These are phyloP conservation scores for Heliconius hewitsoni DNA, from an alignment of 1,140 invertebrate genomes.

Conservation along the genomic window DNA sequence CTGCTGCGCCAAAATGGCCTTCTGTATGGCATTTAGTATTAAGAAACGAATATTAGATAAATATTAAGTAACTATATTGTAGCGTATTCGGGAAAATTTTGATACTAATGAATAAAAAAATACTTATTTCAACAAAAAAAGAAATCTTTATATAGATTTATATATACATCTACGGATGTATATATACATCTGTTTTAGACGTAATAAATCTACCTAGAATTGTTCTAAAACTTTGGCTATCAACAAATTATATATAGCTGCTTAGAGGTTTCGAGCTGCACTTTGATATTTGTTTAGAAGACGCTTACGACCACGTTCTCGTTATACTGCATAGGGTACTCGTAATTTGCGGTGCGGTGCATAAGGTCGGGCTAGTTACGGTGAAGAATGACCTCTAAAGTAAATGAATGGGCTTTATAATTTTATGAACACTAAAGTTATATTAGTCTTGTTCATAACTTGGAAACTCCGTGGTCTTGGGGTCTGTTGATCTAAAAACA, in stretches of 20 bases:
- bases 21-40: too few species aligned
- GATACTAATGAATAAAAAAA: too few species aligned
- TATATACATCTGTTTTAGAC: background rate
- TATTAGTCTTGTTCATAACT: background rate
- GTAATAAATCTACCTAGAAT: background rate
- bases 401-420: background rate
- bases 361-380: constrained; percentile 4
- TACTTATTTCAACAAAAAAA: too few species aligned
- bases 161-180: too few species aligned
- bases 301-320: background rate
- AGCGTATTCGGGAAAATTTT: too few species aligned
- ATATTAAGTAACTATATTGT: too few species aligned
- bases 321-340: background rate
- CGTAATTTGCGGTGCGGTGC: background rate
- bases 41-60: too few species aligned
- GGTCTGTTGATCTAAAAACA: too few species aligned
- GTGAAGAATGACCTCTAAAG: background rate
- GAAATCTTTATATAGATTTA: background rate
- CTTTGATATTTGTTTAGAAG: background rate
- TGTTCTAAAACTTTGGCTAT: background rate
- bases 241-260: background rate
- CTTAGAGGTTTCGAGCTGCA: background rate
- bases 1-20: too few species aligned
- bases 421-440: background rate
- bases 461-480: background rate